Evolutionary conservation across 2,113 vertebrate genomes (phyloP).

Genomic region (Andinoacara biseriatus): DNA sequence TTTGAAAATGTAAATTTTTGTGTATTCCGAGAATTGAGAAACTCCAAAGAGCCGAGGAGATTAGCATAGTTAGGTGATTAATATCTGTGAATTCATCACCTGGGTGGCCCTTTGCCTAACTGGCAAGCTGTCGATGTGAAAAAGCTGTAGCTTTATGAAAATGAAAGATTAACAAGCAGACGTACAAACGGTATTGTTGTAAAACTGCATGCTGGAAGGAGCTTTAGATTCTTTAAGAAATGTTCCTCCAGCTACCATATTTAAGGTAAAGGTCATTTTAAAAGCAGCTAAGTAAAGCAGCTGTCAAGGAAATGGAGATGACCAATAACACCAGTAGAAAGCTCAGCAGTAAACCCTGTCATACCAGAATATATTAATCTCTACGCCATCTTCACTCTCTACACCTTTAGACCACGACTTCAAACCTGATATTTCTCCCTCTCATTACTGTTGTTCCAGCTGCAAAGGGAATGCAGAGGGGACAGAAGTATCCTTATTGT

Average conservation of each 20-base stretch:
- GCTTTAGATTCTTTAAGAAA: not conserved
- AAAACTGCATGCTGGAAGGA: not conserved
- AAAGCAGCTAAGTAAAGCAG: not conserved
- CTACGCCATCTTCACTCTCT: not conserved
- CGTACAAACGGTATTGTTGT: not conserved
- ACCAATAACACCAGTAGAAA: not conserved
- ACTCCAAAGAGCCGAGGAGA: not conserved
- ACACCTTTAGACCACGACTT: not conserved
- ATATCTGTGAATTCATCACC: conserved; percentile 2
- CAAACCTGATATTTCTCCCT: not conserved
- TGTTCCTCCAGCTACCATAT: not conserved
- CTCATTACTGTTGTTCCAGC: not conserved
- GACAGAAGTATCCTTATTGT: not conserved
- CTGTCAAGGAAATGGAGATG: not conserved
- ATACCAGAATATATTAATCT: conserved; percentile 8
- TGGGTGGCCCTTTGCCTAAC: not conserved
- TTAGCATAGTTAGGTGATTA: conserved; percentile 6
- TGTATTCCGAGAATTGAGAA: not conserved
- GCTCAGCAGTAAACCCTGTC: not conserved
- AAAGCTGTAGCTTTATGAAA: no score
- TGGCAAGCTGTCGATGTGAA: not conserved
- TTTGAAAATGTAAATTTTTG: conserved; percentile 1
- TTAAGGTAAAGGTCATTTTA: not conserved
- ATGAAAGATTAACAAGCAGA: not conserved
- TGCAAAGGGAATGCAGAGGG: not conserved